Evolutionary conservation across 2,888 invertebrate species (phyloP).

Genomic region (Coenonympha arcania): DNA sequence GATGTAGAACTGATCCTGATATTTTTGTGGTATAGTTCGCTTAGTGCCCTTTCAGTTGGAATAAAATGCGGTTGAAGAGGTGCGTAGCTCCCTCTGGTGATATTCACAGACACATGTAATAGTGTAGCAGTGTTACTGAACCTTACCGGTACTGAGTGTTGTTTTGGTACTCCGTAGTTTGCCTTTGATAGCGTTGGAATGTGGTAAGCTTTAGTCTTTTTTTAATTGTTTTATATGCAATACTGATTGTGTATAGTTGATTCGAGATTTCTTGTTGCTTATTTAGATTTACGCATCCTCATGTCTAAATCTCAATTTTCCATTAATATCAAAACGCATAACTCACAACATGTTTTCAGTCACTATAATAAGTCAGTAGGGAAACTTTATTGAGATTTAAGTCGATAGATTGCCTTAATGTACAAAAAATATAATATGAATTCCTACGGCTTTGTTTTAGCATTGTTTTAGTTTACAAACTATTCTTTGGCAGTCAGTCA

Average conservation of each 20-base stretch:
- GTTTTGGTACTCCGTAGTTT: slow-evolving; percentile 42
- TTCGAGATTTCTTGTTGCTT: slow-evolving; percentile 42
- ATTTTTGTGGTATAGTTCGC: slow-evolving; percentile 70
- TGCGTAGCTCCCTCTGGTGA: slow-evolving; percentile 50
- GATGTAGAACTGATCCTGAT: slow-evolving; percentile 64
- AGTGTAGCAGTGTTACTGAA: slow-evolving; percentile 30
- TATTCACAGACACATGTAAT: slow-evolving; percentile 43
- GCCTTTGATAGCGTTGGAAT: slow-evolving; percentile 47
- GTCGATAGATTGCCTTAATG: slow-evolving; percentile 12
- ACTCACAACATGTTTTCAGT: slow-evolving; percentile 41
- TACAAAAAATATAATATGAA: slow-evolving; percentile 1
- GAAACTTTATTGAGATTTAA: slow-evolving; percentile 36
- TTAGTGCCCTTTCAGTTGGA: slow-evolving; percentile 66
- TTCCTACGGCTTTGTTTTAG: neutral
- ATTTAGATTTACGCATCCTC: slow-evolving; percentile 40
- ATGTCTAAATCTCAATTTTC: slow-evolving; percentile 43
- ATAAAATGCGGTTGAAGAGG: slow-evolving; percentile 30
- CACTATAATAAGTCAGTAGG: slow-evolving; percentile 39
- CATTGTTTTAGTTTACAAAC: neutral
- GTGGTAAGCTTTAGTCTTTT: slow-evolving; percentile 56
- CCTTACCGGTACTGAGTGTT: slow-evolving; percentile 40
- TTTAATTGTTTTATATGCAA: slow-evolving; percentile 46
- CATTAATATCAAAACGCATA: slow-evolving; percentile 34
- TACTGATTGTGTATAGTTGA: slow-evolving; percentile 26
- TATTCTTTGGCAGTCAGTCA: neutral